Conservation (phyloP, 2,113 vertebrate species). For the Propithecus coquereli region DNA sequence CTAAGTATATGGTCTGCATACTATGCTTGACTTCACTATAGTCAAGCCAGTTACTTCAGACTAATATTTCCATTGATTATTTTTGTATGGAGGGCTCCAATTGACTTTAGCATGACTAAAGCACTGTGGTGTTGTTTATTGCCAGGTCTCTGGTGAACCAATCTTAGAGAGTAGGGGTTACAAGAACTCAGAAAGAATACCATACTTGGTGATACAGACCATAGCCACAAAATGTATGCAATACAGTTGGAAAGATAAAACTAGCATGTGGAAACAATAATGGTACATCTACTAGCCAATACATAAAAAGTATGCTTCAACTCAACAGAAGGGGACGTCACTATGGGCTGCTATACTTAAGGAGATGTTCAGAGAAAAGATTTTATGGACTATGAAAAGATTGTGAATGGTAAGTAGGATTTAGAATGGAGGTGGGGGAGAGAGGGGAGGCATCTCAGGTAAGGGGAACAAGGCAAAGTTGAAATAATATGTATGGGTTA, state of each 20-base stretch:
- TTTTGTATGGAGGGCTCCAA: not conserved
- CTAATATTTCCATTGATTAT: constrained; percentile 32
- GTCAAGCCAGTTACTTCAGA: constrained; percentile 20
- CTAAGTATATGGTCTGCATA: constrained; percentile 10
- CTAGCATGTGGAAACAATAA: not conserved
- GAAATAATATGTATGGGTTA: not conserved
- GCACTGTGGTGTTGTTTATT: not conserved
- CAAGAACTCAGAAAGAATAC: constrained; percentile 23
- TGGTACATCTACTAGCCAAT: not conserved
- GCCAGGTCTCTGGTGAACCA: not conserved
- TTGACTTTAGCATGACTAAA: not conserved
- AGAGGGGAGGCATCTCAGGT: not conserved
- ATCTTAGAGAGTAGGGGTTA: not conserved
- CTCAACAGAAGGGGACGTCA: not conserved
- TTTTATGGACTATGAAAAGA: not conserved
- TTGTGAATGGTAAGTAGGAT: not conserved
- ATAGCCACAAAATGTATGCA: not conserved
- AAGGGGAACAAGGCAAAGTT: not conserved
- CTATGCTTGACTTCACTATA: not conserved
- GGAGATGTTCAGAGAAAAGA: not conserved
- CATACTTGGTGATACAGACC: not conserved
- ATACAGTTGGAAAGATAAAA: constrained; percentile 25
- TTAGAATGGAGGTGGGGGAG: not conserved
- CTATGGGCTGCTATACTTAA: not conserved
- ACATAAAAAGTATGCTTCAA: not conserved